Base-by-base conservation (phyloP, 2,797 vertebrate species). In the Pipistrellus pipistrellus region DNA sequence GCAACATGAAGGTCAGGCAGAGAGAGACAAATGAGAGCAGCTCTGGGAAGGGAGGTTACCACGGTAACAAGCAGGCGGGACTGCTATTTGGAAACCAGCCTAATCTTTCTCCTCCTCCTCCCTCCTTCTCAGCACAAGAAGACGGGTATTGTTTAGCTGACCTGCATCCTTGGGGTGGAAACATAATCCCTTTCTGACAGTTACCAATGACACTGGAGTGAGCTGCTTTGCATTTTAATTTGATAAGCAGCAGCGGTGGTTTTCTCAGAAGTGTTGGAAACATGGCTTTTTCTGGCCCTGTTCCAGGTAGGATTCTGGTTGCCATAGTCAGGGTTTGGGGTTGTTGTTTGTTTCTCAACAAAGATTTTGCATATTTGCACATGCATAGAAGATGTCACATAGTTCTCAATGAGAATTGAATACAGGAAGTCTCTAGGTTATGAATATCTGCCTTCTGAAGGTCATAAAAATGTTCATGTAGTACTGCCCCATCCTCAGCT, bases 111-210 rank as follows among this genome's bases (percentile, higher is more conserved):
- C 93, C 82, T 93, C 94, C 71, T 93, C 85, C 71, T 90, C 89
- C 86, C 92, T 92, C 95, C 95, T 96, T 25, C 71, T 86, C 81
- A 81, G 78, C 85, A 35, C 82, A 75, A 76, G 93, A 96, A 97
- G 92, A 96, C 95, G 95, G 93, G 97, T 96, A 97, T 97, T 97
- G 94, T 96, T 95, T 96, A 96, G 93, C 95, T 97, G 97, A 97
- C 97, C 97, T 96, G 95, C 92, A 96, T 96, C 95, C 90, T 93
- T 96, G 3, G 14, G 38, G 2, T 90, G 83, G 93, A 10, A 95
- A 90, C 83, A 80, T 91, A 87, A 92, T 90, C 95, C 93, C 95
- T 97, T 89, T 90, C 59, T 90, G 90, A 86, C 88, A 57, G 84
- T 48, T 97, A 20, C 30, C 91, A 69, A 77, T 95, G 68, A 96